These are phyloP conservation scores for Rosalia funebris DNA, from an alignment of 2,888 invertebrate genomes.

Conservation along the genomic window DNA sequence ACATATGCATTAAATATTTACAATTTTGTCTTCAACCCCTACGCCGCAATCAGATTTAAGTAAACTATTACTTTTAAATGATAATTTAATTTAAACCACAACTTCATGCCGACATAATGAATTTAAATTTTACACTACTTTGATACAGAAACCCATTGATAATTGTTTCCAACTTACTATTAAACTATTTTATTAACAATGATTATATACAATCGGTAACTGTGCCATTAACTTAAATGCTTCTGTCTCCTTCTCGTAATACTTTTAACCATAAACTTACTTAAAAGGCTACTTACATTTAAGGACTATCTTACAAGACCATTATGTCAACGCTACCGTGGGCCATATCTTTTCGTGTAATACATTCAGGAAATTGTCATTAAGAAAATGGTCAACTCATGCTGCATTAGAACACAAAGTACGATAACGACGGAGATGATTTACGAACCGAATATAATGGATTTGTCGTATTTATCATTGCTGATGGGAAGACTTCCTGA, in stretches of 20 bases:
- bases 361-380: neutral
- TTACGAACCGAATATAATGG: constrained; percentile 27
- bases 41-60: too few species aligned
- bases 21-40: too few species aligned
- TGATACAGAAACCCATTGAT: too few species aligned
- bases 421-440: constrained; percentile 11
- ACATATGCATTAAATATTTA: too few species aligned
- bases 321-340: neutral
- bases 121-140: too few species aligned
- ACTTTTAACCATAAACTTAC: neutral
- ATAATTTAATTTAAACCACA: too few species aligned
- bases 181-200: neutral
- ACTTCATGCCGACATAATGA: too few species aligned
- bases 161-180: too few species aligned
- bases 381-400: constrained; percentile 21
- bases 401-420: constrained; percentile 2
- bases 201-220: neutral
- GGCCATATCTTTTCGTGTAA: neutral
- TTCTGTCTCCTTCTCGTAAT: neutral
- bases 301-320: neutral
- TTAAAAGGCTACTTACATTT: neutral
- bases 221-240: too few species aligned
- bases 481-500: constrained; percentile 24
- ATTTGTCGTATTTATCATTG: constrained; percentile 22
- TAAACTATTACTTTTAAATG: too few species aligned